A percentile compares a stretch with the other conserved stretches of the same genome.
These are phyloP conservation scores for Epizoanthus illoricatus DNA, from an alignment of 92 coral and sea anemone genomes.

Conservation along the genomic window DNA sequence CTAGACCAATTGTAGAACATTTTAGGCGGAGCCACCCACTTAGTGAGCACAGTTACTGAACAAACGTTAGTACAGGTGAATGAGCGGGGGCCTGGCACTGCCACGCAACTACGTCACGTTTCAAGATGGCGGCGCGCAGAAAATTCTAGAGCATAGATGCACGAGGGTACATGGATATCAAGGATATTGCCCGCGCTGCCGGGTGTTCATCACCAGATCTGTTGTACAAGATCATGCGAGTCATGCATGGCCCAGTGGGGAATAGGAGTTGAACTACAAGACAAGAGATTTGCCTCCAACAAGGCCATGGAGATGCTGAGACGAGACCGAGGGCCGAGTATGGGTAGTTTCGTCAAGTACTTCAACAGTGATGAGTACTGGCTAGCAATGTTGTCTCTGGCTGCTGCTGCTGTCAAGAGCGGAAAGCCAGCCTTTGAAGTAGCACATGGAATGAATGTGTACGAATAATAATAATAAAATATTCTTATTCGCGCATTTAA, in stretches of 20 bases:
- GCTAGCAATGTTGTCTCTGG: slow-evolving; percentile 47
- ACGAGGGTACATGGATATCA: slow-evolving; percentile 15
- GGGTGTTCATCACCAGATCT: slow-evolving; percentile 40
- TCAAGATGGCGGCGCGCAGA: no score
- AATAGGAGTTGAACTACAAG: slow-evolving; percentile 38
- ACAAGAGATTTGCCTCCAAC: slow-evolving; percentile 45
- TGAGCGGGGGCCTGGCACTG: no score
- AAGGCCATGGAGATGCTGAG: slow-evolving; percentile 51
- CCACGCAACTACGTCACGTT: no score
- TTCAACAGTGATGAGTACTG: slow-evolving; percentile 52
- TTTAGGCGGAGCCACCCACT: no score
- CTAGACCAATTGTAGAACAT: no score
- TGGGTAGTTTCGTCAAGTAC: slow-evolving; percentile 48
- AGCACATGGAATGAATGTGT: slow-evolving; percentile 53
- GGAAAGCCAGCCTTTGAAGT: slow-evolving; percentile 45
- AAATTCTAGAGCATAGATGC: slow-evolving; percentile 8
- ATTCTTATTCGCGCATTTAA: no score
- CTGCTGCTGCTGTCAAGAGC: slow-evolving; percentile 47
- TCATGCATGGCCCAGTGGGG: slow-evolving; percentile 63
- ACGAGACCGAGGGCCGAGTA: slow-evolving; percentile 53
- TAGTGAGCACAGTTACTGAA: no score
- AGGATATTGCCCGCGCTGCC: slow-evolving; percentile 38
- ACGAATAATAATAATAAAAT: no score
- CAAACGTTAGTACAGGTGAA: no score
- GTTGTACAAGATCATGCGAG: slow-evolving; percentile 50